Percentiles rank a stretch among this genome's conserved stretches.
These are phyloP conservation scores for Pardalotus punctatus DNA, from an alignment of 2,113 vertebrate species.

Conservation along the genomic window DNA sequence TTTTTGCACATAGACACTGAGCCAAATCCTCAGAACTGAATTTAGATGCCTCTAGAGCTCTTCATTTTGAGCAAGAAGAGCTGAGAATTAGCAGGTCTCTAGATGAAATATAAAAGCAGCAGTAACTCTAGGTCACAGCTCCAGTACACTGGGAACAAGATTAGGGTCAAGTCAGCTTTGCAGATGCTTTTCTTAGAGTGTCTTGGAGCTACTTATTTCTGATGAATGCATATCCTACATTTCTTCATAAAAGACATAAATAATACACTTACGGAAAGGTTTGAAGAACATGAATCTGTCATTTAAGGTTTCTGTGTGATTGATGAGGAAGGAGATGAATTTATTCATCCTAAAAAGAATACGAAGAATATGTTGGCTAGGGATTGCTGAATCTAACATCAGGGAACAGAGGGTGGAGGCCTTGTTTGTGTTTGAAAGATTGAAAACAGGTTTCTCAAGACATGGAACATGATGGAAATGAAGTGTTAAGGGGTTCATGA, in stretches of 20 bases:
- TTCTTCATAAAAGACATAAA: background rate
- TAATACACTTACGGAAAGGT: background rate
- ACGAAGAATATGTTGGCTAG: conserved; percentile 36
- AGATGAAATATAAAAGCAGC: background rate
- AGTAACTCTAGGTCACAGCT: background rate
- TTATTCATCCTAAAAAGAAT: conserved; percentile 42
- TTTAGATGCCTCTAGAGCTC: background rate
- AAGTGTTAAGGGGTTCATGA: conserved; percentile 59
- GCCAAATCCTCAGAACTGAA: background rate
- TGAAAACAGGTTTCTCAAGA: conserved; percentile 52
- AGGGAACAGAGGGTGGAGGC: conserved; percentile 24
- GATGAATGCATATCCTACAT: background rate
- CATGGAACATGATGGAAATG: conserved; percentile 47
- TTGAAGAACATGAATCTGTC: conserved; percentile 21
- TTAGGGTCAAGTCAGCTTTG: background rate
- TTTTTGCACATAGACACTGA: background rate
- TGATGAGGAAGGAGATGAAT: conserved; percentile 43
- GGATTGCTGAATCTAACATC: background rate
- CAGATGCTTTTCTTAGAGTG: background rate
- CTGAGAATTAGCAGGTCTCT: background rate
- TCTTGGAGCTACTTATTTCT: conserved; percentile 20
- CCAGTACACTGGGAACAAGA: background rate
- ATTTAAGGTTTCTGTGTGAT: background rate
- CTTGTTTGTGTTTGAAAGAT: conserved; percentile 53
- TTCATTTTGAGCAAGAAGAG: background rate